Evolutionary conservation across 2,888 invertebrate species (phyloP).

Genomic region (Lucinisca nassula): DNA sequence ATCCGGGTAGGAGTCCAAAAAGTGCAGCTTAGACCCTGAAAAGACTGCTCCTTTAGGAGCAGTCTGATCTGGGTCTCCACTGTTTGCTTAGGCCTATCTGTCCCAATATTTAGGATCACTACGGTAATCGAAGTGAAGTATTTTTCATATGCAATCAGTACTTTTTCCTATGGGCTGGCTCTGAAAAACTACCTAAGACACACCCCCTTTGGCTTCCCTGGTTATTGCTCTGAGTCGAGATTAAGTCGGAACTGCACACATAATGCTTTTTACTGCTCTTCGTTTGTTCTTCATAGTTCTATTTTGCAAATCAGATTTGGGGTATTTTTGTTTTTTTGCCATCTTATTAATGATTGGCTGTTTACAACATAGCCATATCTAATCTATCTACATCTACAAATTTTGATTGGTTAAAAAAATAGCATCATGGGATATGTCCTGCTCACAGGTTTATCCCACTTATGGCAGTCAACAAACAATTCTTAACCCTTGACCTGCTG

Average conservation of each 20-base stretch:
- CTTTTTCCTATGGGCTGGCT: too few relatives aligned
- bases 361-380: slow-evolving; percentile 28
- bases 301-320: neutral
- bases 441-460: neutral
- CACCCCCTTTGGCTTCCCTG: slow-evolving; percentile 58
- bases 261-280: neutral
- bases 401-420: slow-evolving; percentile 53
- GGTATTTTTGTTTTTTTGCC: too few relatives aligned
- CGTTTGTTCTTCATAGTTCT: neutral
- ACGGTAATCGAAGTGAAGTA: too few relatives aligned
- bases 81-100: too few relatives aligned
- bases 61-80: too few relatives aligned
- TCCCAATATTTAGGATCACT: too few relatives aligned
- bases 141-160: too few relatives aligned
- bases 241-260: slow-evolving; percentile 62
- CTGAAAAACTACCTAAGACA: slow-evolving; percentile 12
- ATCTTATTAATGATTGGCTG: slow-evolving; percentile 49
- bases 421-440: neutral
- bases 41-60: too few relatives aligned
- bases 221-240: slow-evolving; percentile 68
- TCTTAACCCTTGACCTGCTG: too few relatives aligned
- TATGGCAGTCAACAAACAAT: slow-evolving; percentile 12
- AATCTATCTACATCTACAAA: slow-evolving; percentile 57
- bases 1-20: too few relatives aligned
- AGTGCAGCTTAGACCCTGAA: too few relatives aligned